A percentile compares a stretch with the other conserved stretches of the same genome.
These are phyloP conservation scores for Leistus spinibarbis DNA, from an alignment of 2,888 invertebrate species.

Conservation along the genomic window DNA sequence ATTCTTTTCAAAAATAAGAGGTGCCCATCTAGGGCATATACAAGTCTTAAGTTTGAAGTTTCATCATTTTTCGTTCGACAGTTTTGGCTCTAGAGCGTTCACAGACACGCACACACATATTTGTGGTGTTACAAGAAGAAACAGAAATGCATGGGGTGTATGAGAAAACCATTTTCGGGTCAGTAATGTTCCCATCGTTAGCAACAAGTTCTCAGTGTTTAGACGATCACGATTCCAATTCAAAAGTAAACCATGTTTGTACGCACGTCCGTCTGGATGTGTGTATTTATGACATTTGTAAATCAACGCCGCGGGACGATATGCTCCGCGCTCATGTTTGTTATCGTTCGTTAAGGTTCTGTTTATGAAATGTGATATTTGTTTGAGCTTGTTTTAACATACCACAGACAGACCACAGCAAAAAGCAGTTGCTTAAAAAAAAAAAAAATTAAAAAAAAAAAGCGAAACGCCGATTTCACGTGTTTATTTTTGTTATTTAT, in stretches of 20 bases:
- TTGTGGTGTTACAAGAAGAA: too few relatives aligned
- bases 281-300: slow-evolving; percentile 13
- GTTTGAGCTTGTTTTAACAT: slow-evolving; percentile 51
- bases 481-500: neutral
- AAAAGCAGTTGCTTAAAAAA: neutral
- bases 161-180: neutral
- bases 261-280: neutral
- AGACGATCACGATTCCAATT: neutral
- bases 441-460: neutral
- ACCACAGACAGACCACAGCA: slow-evolving; percentile 6
- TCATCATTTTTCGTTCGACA: too few relatives aligned
- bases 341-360: slow-evolving; percentile 30
- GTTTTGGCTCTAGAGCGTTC: too few relatives aligned
- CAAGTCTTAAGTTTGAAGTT: too few relatives aligned
- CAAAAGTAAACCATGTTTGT: neutral
- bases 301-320: slow-evolving; percentile 10
- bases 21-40: too few relatives aligned
- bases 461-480: neutral
- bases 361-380: slow-evolving; percentile 51
- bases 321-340: slow-evolving; percentile 11
- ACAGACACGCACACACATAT: too few relatives aligned
- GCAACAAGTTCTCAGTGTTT: neutral
- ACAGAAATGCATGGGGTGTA: neutral
- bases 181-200: neutral
- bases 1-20: too few relatives aligned